phyloP scores from a whole-genome alignment of 2,113 vertebrate species.

The Theristicus caerulescens region DNA sequence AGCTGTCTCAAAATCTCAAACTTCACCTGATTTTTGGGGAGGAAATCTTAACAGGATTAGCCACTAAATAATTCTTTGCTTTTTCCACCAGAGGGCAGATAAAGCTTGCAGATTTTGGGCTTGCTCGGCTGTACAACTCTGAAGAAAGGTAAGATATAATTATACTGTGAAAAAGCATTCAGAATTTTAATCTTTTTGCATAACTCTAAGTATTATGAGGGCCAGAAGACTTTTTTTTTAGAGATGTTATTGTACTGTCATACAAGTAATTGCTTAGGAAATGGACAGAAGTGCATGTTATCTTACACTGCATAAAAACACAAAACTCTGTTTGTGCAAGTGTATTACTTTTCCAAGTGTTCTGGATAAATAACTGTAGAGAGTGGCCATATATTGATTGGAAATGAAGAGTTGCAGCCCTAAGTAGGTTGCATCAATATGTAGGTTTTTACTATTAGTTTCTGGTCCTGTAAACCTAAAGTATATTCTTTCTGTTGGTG shows the following conservation, averaged over 20 bases:
- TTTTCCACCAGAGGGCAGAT: conserved; percentile 85
- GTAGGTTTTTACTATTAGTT: not conserved
- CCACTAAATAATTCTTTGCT: conserved; percentile 44
- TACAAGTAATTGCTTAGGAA: not conserved
- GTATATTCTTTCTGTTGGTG: not conserved
- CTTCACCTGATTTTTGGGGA: not conserved
- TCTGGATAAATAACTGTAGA: not conserved
- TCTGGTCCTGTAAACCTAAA: not conserved
- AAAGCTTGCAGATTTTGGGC: conserved; percentile 87
- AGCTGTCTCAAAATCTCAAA: not conserved
- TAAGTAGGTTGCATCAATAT: not conserved
- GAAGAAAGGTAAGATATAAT: conserved; percentile 82
- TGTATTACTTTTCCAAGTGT: not conserved
- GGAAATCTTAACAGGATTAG: not conserved
- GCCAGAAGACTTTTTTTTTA: not conserved
- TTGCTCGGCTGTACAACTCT: conserved; percentile 86
- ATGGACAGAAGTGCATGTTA: not conserved
- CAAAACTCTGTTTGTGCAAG: not conserved
- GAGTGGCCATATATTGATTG: not conserved
- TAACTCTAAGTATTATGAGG: not conserved
- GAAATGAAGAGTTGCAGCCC: not conserved
- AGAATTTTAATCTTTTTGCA: not conserved
- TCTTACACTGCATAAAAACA: not conserved
- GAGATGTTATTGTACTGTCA: not conserved
- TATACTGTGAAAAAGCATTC: not conserved